phyloP scores from a whole-genome alignment of 2,797 vertebrate genomes.

The Cyclura pinguis region DNA sequence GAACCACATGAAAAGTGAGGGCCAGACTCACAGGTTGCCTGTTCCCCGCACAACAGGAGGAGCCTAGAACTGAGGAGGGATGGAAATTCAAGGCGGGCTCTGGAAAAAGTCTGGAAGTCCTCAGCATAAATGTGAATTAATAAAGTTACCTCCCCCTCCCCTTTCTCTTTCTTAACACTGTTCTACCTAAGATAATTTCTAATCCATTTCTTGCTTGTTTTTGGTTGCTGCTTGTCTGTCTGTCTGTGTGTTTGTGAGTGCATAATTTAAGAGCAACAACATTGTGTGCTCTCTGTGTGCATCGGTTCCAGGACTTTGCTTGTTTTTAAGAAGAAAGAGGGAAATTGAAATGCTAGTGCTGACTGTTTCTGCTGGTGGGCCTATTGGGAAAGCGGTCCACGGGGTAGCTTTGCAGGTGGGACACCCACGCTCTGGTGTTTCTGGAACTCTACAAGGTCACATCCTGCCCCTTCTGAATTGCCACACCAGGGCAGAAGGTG shows the following conservation, averaged over 20 bases:
- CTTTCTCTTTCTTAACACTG: no score
- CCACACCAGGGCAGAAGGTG: background rate
- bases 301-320: no score
- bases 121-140: background rate
- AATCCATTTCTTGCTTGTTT: background rate
- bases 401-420: no score
- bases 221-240: background rate
- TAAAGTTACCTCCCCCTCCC: background rate
- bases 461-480: background rate
- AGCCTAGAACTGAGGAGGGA: no score
- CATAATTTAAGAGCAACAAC: background rate
- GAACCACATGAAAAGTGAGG: background rate
- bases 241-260: background rate
- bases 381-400: background rate
- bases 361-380: background rate
- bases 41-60: background rate
- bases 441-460: background rate
- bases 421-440: no score
- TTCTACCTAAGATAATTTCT: background rate
- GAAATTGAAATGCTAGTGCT: background rate
- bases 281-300: background rate
- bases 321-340: background rate
- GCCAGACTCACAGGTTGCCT: background rate
- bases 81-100: background rate
- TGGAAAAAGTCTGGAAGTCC: background rate